Evolutionary conservation across 2,888 invertebrate species (phyloP).

Genomic region (Agrochola lota): DNA sequence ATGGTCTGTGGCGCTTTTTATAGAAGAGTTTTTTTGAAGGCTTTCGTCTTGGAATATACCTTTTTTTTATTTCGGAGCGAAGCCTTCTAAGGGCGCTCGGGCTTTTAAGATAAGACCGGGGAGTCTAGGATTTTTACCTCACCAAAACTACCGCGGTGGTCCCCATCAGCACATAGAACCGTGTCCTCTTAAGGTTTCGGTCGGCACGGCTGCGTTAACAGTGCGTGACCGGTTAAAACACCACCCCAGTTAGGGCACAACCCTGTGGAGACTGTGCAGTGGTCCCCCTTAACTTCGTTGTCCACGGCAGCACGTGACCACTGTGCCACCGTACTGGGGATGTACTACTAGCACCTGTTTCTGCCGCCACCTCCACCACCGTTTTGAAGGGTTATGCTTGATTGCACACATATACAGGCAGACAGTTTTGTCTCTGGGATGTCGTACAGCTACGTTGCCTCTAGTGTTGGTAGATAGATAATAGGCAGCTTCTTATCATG

Average conservation of each 20-base stretch:
- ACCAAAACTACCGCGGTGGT: not conserved
- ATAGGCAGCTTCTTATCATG: not conserved
- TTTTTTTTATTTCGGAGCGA: not conserved
- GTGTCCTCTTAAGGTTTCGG: not conserved
- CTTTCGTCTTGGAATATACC: not conserved
- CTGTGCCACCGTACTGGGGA: not conserved
- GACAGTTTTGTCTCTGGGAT: not conserved
- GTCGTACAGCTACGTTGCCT: not conserved
- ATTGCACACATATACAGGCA: too few relatives aligned
- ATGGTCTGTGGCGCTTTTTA: not conserved
- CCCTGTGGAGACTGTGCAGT: not conserved
- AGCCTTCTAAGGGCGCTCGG: too few relatives aligned
- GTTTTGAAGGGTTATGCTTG: not conserved
- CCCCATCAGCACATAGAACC: not conserved
- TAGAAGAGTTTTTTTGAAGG: not conserved
- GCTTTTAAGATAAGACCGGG: not conserved
- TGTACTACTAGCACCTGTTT: not conserved
- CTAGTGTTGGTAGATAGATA: not conserved
- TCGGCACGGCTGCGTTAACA: too few relatives aligned
- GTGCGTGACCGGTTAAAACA: too few relatives aligned
- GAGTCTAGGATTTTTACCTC: not conserved
- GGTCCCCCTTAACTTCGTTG: too few relatives aligned
- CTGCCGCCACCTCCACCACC: accelerated
- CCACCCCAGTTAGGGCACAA: too few relatives aligned
- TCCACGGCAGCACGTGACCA: not conserved